Base-by-base conservation (phyloP, 2,888 invertebrate species). In the Microplitis deprimator region DNA sequence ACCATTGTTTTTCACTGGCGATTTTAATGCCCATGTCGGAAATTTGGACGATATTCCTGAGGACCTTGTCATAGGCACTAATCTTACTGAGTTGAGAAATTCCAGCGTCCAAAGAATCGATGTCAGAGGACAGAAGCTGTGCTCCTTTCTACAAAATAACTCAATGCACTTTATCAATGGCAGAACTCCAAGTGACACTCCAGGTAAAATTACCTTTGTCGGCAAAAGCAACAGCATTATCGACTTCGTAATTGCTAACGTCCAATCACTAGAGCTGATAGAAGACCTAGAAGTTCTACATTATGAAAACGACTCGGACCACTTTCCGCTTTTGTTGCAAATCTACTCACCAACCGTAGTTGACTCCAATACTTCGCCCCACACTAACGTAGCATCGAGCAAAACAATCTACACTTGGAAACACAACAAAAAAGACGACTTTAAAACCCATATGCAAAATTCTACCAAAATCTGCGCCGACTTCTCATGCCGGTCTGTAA, bases 161-260 rank as follows among this genome's bases (percentile, higher is more conserved):
- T 29, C 72, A 68, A 16, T 64, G 68, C 3, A 64, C 68, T 7
- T 13, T 73, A 16, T 41, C 72, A 78, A 72, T 29, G 78, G 72
- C 0, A 68, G 75, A 29, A 38, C 65, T 50, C 6, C 17, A 3
- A 20, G 78, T 8, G 75, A 78, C 39, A n/a, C 39, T 16, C 78
- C 75, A 3, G 72, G 68, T 13, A 60, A 78, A 17, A 38, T 17
- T 40, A 75, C 78, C 5, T 75, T 62, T 17, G 13, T 40, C 39
- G 5, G 20, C 6, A 41, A 41, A 41, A 75, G 75, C n/a, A 68
- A 60, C 1, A 75, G 68, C 16, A 39, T 68, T 2, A 20, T 78
- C 6, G 78, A 78, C 20, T 20, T 78, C n/a, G 69, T 76, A 0
- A 72, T 72, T 75, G 38, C 72, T 8, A 62, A 64, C 38, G 20